Conservation (phyloP, 2,113 vertebrate genomes). For the Coptodon bakossiorum region DNA sequence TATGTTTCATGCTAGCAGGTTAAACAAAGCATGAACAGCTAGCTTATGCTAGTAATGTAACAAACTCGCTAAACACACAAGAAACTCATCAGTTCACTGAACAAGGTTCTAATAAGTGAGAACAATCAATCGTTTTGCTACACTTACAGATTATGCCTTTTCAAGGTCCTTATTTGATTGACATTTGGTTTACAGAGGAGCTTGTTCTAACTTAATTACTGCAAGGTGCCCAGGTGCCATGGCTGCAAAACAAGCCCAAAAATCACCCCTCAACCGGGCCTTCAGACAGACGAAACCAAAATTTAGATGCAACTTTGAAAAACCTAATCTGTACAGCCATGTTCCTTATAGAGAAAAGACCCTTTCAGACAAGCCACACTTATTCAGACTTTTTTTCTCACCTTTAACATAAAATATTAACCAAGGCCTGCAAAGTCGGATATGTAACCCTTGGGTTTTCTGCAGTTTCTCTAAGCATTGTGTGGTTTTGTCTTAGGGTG, state of each 20-base stretch:
- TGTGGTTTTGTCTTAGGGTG: background rate
- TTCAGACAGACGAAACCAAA: fast-evolving
- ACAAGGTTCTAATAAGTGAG: background rate
- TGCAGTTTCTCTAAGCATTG: background rate
- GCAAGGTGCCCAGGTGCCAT: background rate
- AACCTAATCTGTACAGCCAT: background rate
- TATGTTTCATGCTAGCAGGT: background rate
- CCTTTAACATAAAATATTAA: background rate
- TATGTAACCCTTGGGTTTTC: background rate
- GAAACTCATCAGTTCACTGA: background rate
- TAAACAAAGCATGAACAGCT: fast-evolving
- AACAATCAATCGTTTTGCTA: background rate
- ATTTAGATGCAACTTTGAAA: background rate
- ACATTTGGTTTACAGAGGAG: background rate
- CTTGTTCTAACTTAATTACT: background rate
- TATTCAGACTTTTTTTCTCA: background rate
- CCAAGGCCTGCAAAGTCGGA: background rate
- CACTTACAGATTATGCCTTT: background rate
- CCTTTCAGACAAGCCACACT: background rate
- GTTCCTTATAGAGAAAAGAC: fast-evolving
- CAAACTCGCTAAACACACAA: background rate
- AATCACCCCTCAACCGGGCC: background rate
- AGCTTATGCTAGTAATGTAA: background rate
- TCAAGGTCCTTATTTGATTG: background rate
- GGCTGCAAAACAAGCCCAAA: fast-evolving